A percentile compares a stretch with the other conserved stretches of the same genome.
Evolutionary conservation across 2,797 vertebrate genomes (phyloP).

Genomic region (Decapterus maruadsi): DNA sequence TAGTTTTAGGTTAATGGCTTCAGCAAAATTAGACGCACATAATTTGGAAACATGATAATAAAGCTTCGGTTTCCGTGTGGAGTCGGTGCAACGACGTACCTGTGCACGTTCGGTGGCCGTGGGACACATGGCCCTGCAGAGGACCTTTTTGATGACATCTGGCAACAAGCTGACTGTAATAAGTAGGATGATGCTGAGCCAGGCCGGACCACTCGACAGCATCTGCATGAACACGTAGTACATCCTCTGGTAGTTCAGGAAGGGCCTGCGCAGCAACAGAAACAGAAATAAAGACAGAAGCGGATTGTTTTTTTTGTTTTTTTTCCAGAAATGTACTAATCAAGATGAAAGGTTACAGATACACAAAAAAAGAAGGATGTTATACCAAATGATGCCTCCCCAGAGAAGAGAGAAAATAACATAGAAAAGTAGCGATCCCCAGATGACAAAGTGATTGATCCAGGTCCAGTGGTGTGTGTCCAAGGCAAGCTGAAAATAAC

Average conservation of each 20-base stretch:
- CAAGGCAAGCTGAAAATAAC: conserved; percentile 91
- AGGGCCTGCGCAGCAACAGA: conserved; percentile 88
- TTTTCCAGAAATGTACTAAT: not conserved
- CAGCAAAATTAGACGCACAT: conserved; percentile 19
- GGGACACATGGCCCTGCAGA: conserved; percentile 94
- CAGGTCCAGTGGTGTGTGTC: conserved; percentile 99
- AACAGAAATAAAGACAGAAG: not conserved
- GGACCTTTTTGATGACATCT: conserved; percentile 95
- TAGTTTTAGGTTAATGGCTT: conserved; percentile 55
- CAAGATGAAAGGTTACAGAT: not conserved
- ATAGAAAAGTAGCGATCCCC: conserved; percentile 98
- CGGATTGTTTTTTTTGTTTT: not conserved
- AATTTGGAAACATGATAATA: conserved; percentile 1
- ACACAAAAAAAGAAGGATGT: not conserved
- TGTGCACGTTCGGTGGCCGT: conserved; percentile 94
- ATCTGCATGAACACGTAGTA: conserved; percentile 99
- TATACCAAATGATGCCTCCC: conserved; percentile 98
- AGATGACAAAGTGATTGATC: conserved; percentile 99
- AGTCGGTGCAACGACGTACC: conserved; percentile 80
- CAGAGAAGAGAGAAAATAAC: conserved; percentile 97
- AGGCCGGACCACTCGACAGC: conserved; percentile 96
- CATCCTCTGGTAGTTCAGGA: conserved; percentile 99
- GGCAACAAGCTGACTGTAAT: conserved; percentile 95
- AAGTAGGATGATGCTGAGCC: conserved; percentile 95
- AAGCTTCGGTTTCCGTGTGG: not conserved